Conservation (phyloP, 35 echinoderm and acorn worm genomes). For the Apostichopus japonicus region DNA sequence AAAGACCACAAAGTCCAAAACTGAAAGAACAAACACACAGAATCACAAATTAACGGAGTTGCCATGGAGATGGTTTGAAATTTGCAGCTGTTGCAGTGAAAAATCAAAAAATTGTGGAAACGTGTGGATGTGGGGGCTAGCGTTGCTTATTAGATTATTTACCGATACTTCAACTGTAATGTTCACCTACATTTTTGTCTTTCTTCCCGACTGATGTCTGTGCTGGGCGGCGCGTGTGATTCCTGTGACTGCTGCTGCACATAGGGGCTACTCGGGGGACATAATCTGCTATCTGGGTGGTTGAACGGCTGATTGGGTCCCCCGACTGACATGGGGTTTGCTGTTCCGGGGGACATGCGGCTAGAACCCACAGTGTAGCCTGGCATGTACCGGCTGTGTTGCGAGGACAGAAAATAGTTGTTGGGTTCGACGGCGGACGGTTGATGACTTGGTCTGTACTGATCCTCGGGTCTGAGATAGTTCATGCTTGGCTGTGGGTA, state of each 20-base stretch:
- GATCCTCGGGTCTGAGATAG: background rate
- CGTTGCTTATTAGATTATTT: too few species aligned
- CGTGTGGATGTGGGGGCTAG: too few species aligned
- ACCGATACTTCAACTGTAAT: too few species aligned
- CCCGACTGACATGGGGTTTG: background rate
- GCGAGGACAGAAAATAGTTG: background rate
- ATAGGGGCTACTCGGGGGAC: background rate
- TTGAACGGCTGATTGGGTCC: background rate
- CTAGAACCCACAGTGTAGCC: background rate
- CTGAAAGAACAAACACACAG: constrained; percentile 4
- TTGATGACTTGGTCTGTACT: background rate
- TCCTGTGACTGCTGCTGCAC: background rate
- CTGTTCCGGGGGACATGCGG: background rate
- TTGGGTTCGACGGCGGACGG: background rate
- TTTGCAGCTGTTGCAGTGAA: too few species aligned
- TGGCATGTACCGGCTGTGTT: background rate
- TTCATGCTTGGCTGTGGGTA: background rate
- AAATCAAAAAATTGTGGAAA: too few species aligned
- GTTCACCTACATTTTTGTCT: too few species aligned
- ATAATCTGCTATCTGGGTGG: background rate
- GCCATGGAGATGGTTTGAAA: too few species aligned
- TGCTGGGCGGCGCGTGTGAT: background rate
- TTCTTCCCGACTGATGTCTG: background rate
- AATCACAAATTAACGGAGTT: too few species aligned
- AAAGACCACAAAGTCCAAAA: background rate